Evolutionary conservation across 2,113 vertebrate species (phyloP), one percentile per base, ranked within the genome.

Genomic region (Chamaetylas fuelleborni): DNA sequence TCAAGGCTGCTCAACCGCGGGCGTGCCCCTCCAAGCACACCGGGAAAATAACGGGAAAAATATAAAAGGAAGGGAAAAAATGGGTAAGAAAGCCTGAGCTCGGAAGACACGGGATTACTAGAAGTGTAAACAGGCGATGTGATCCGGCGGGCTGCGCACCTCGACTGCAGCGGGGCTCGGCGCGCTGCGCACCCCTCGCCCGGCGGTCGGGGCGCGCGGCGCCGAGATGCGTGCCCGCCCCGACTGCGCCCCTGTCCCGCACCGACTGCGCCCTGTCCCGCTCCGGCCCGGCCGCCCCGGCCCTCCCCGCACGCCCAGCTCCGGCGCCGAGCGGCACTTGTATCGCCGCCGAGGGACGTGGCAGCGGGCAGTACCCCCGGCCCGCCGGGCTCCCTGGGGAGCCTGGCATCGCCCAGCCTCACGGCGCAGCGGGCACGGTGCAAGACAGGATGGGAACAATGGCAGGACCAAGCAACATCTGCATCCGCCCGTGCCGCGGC

Each of bases 401-500:
- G 19, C 18, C 24, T 2, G 42, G 19, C 76, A 62, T 28, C 36
- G 31, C 47, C 57, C 58, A 51, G 57, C 64, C 23, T 53, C 42
- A 26, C 16, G 29, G 64, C 31, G 16, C 13, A 13, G 42, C 15
- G 26, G 40, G 23, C 61, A 31, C 61, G 4, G 31, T 42, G 47
- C 34, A 9, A 34, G 11, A 67, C 1, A 36, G 36, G 26, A 17
- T 4, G 28, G 13, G 25, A 12, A 43, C 15, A 29, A 20, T 11
- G 3, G n/a, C 34, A 54, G 6, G 19, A 29, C 15, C 9, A 4
- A 17, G 2, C 12, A 19, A 0, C 50, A 19, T 8, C 56, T 19
- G 14, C 51, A 85, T 5, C 9, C 38, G n/a, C n/a, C n/a, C n/a
- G n/a, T n/a, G n/a, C n/a, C n/a, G 11, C 4, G 5, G 7, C 42